Percentiles rank a stretch among this genome's conserved stretches.
phyloP scores from a whole-genome alignment of 2,888 invertebrate species.

The Tachina grossa region DNA sequence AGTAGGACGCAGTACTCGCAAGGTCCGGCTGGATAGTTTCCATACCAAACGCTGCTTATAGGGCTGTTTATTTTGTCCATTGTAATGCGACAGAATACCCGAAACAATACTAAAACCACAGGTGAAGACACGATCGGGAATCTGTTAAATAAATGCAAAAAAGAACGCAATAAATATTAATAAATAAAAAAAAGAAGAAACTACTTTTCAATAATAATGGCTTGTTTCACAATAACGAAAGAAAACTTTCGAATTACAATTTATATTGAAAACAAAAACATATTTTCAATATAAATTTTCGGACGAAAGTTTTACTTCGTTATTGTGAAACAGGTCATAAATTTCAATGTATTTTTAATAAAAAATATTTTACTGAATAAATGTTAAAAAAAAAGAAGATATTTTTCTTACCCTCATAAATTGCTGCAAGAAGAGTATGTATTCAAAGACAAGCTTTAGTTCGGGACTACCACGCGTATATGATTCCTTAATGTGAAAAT shows the following conservation, averaged over 20 bases:
- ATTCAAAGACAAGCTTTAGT: constrained; percentile 87
- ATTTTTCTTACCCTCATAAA: constrained; percentile 86
- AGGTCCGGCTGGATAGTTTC: constrained; percentile 89
- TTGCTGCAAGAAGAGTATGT: constrained; percentile 88
- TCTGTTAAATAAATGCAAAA: constrained; percentile 83
- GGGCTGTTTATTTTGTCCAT: constrained; percentile 87
- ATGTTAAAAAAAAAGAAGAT: not conserved
- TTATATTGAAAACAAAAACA: no score
- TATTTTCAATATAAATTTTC: no score
- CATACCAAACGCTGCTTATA: constrained; percentile 90
- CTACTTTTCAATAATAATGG: no score
- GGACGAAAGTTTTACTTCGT: no score
- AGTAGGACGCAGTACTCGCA: constrained; percentile 88
- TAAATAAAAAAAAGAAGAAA: not conserved
- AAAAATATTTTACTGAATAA: no score
- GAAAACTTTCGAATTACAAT: no score
- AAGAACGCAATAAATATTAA: no score
- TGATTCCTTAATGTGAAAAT: constrained; percentile 83
- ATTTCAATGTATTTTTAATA: no score
- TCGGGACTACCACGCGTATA: constrained; percentile 83
- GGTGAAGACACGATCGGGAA: constrained; percentile 87
- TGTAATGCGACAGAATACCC: constrained; percentile 88
- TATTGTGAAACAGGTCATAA: no score
- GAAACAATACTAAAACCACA: constrained; percentile 86
- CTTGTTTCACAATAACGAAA: no score